These are phyloP conservation scores for Syngnathoides biaculeatus DNA, from an alignment of 2,113 vertebrate genomes.

Conservation along the genomic window DNA sequence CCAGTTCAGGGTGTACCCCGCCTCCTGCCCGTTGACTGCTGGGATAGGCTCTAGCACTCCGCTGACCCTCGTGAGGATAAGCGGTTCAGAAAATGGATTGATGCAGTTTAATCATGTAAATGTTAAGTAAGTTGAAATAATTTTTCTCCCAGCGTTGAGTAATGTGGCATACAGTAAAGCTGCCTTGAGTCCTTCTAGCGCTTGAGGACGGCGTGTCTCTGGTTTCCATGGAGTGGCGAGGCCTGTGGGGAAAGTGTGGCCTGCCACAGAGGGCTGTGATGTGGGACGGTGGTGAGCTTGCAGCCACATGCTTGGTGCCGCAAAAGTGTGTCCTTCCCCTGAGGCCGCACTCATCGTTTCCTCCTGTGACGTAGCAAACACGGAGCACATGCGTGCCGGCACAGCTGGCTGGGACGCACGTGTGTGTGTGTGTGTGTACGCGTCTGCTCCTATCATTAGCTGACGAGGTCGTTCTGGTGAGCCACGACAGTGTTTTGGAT, in stretches of 20 bases:
- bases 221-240: conserved; percentile 52
- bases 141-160: not conserved
- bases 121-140: no score
- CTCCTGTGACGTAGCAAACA: conserved; percentile 29
- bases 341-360: conserved; percentile 30
- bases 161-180: conserved; percentile 2
- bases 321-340: conserved; percentile 22
- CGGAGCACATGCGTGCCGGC: conserved; percentile 29
- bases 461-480: conserved; percentile 29
- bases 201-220: conserved; percentile 8
- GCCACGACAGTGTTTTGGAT: conserved; percentile 22
- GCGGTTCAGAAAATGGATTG: no score
- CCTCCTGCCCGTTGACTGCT: no score
- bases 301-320: conserved; percentile 26
- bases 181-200: conserved; percentile 16
- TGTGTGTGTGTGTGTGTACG: not conserved
- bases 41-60: no score
- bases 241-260: conserved; percentile 52
- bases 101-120: no score
- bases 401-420: conserved; percentile 39
- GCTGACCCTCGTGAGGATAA: no score
- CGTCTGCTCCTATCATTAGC: conserved; percentile 37
- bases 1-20: no score
- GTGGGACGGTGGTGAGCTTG: conserved; percentile 53
- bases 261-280: conserved; percentile 53